A percentile compares a stretch with the other conserved stretches of the same genome.
These are phyloP conservation scores for Acanthosepion lycidas DNA, from an alignment of 2,888 invertebrate species.

Conservation along the genomic window DNA sequence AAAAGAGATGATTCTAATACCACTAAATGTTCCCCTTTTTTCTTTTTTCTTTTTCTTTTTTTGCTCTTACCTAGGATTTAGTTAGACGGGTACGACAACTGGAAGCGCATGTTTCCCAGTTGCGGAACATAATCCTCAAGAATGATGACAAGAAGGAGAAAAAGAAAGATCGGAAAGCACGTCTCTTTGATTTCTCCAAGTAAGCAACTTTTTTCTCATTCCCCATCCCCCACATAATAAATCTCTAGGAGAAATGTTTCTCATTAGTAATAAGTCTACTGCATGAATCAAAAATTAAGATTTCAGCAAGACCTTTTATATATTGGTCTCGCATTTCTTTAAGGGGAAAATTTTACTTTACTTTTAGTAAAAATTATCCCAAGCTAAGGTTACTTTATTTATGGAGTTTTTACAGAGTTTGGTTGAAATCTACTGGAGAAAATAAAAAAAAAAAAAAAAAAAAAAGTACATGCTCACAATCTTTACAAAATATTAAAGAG, in stretches of 20 bases:
- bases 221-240: no score
- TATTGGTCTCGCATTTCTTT: no score
- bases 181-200: slow-evolving; percentile 80
- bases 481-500: no score
- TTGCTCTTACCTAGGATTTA: slow-evolving; percentile 78
- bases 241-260: not conserved
- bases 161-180: slow-evolving; percentile 54
- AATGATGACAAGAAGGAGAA: slow-evolving; percentile 54
- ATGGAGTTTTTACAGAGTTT: no score
- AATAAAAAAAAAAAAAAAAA: no score
- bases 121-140: slow-evolving; percentile 78
- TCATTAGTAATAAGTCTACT: not conserved
- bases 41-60: not conserved
- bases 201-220: slow-evolving; percentile 53
- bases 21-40: not conserved
- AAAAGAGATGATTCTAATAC: not conserved
- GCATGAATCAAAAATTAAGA: not conserved
- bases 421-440: no score
- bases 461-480: no score
- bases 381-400: no score
- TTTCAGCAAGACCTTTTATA: no score
- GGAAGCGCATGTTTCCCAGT: slow-evolving; percentile 85
- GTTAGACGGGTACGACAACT: slow-evolving; percentile 83
- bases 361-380: no score
- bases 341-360: no score